Conservation (phyloP, 2,888 invertebrate species). For the Scrobipalpa atriplicella region DNA sequence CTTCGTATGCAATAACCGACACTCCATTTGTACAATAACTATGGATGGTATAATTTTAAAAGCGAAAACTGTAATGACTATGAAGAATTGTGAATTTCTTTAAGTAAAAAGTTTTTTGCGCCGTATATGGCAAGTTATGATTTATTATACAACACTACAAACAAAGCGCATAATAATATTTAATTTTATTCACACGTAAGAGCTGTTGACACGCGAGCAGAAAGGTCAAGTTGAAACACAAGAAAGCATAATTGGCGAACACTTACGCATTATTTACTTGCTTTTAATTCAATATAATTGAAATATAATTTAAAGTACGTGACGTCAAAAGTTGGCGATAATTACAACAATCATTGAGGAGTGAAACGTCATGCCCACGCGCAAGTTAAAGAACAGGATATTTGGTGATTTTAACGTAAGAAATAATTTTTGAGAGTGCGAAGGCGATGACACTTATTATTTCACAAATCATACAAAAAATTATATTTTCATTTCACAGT, state of each 20-base stretch:
- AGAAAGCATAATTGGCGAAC: constrained; percentile 51
- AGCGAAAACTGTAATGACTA: constrained; percentile 17
- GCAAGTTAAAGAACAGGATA: constrained; percentile 36
- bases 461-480: constrained; percentile 9
- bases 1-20: constrained; percentile 19
- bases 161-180: constrained; percentile 27
- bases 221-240: constrained; percentile 63
- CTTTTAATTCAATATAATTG: constrained; percentile 37
- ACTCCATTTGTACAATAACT: constrained; percentile 14
- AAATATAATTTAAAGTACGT: constrained; percentile 49
- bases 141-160: constrained; percentile 25
- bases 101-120: constrained; percentile 19
- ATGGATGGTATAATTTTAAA: background rate
- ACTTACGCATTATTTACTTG: constrained; percentile 49
- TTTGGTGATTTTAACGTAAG: background rate
- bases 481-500: constrained; percentile 1
- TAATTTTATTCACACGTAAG: constrained; percentile 37
- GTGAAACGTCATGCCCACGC: constrained; percentile 50
- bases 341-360: constrained; percentile 48
- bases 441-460: constrained; percentile 19
- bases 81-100: constrained; percentile 22
- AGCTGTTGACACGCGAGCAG: constrained; percentile 57
- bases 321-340: constrained; percentile 52
- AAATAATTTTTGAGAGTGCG: constrained; percentile 10
- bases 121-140: constrained; percentile 21